phyloP scores from a whole-genome alignment of 2,888 invertebrate genomes.

The Galeruca laticollis region DNA sequence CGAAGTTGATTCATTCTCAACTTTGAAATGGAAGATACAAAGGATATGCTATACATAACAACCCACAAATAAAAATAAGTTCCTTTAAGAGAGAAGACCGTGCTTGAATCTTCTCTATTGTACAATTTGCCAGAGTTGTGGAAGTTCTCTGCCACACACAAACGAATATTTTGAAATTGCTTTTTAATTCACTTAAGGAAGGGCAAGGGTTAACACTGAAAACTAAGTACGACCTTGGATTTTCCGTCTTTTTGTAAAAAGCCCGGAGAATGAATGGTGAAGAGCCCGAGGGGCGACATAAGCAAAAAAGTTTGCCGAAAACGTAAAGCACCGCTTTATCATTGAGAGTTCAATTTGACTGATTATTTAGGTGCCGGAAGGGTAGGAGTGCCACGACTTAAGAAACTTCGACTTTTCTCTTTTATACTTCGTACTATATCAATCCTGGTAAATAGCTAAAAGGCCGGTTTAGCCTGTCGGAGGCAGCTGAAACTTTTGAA shows the following conservation, averaged over 20 bases:
- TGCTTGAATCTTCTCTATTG: no score
- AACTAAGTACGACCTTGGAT: background rate
- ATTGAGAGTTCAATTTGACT: slow-evolving; percentile 47
- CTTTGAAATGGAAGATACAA: no score
- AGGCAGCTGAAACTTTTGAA: slow-evolving; percentile 14
- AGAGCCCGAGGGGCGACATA: slow-evolving; percentile 43
- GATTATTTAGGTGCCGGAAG: slow-evolving; percentile 40
- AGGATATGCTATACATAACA: no score
- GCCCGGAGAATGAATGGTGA: slow-evolving; percentile 28
- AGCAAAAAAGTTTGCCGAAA: slow-evolving; percentile 43
- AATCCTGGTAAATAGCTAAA: slow-evolving; percentile 20
- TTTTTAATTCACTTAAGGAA: slow-evolving; percentile 2
- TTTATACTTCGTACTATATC: slow-evolving; percentile 19
- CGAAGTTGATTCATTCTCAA: no score
- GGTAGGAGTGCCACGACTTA: background rate
- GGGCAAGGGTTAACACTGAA: background rate
- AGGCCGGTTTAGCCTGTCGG: slow-evolving; percentile 8
- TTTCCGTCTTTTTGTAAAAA: slow-evolving; percentile 11
- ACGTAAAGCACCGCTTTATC: slow-evolving; percentile 44
- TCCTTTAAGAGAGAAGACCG: no score
- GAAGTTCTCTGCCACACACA: no score
- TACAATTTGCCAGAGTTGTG: no score
- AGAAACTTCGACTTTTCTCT: slow-evolving; percentile 14
- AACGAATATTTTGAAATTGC: slow-evolving; percentile 6
- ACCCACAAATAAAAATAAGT: no score